phyloP scores from a whole-genome alignment of 1,140 invertebrate species.

The Pseudachorutes palmiensis region DNA sequence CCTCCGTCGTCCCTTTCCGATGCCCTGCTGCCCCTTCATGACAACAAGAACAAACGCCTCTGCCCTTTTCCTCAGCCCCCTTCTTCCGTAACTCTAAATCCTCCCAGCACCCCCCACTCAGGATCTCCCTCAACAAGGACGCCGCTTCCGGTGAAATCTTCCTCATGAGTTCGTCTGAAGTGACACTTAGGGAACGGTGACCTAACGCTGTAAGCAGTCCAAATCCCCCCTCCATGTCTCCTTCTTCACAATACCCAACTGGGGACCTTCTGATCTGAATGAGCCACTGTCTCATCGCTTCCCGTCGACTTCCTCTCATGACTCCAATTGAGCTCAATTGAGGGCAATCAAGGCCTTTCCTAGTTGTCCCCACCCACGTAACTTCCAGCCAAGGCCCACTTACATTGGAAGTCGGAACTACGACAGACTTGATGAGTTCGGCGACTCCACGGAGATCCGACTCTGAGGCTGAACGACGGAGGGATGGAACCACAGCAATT shows the following conservation, averaged over 20 bases:
- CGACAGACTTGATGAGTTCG: slow-evolving; percentile 26
- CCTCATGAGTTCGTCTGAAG: slow-evolving; percentile 22
- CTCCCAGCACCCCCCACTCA: slow-evolving; percentile 22
- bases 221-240: not conserved
- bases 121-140: slow-evolving; percentile 22
- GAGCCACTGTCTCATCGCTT: not conserved
- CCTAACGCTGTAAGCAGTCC: not conserved
- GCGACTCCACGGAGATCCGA: slow-evolving; percentile 26
- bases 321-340: slow-evolving; percentile 16
- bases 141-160: slow-evolving; percentile 30
- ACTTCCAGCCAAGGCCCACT: not conserved
- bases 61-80: not conserved
- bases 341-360: not conserved
- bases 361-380: not conserved
- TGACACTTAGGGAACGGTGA: not conserved
- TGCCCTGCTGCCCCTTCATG: not conserved
- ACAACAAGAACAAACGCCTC: not conserved
- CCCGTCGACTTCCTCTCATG: slow-evolving; percentile 1
- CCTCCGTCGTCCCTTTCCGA: slow-evolving; percentile 10
- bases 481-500: slow-evolving; percentile 28
- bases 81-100: not conserved
- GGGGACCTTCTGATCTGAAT: not conserved
- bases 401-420: slow-evolving; percentile 10
- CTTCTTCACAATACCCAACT: not conserved
- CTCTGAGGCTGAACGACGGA: slow-evolving; percentile 27